These are phyloP conservation scores for Brachypteracias leptosomus DNA, from an alignment of 2,113 vertebrate species.

Conservation along the genomic window DNA sequence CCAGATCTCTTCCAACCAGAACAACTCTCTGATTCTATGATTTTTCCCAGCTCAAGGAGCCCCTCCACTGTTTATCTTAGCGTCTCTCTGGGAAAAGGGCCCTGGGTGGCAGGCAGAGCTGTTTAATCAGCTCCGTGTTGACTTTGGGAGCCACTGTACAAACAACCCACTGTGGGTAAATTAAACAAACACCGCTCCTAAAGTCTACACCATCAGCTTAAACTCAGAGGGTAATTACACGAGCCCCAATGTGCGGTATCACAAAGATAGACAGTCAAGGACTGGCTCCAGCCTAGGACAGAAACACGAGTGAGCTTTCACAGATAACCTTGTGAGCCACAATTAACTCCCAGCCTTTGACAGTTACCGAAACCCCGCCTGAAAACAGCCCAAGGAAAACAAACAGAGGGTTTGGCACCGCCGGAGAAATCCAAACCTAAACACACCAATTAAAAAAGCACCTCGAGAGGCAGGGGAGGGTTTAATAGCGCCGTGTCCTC, in stretches of 20 bases:
- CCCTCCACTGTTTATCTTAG: neutral
- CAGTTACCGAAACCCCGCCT: neutral
- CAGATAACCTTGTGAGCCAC: neutral
- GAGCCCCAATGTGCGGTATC: neutral
- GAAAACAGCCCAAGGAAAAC: conserved; percentile 17
- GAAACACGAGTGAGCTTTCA: neutral
- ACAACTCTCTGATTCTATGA: neutral
- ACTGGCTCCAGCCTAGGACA: neutral
- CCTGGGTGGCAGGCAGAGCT: neutral
- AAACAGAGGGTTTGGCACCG: neutral
- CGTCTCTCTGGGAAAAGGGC: neutral
- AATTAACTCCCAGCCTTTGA: neutral
- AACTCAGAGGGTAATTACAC: neutral
- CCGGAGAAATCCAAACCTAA: neutral
- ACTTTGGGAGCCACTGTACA: neutral
- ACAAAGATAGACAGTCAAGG: neutral
- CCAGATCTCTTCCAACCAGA: neutral
- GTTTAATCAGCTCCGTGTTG: conserved; percentile 22
- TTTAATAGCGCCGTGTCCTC: neutral
- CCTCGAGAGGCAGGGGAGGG: neutral
- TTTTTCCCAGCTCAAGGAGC: neutral
- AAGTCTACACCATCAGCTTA: neutral
- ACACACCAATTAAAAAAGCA: neutral
- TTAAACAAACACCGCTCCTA: neutral
- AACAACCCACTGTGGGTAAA: neutral